Evolutionary conservation across 2,888 invertebrate species (phyloP), one percentile per base, ranked within the genome.

Genomic region (Lepeophtheirus nordmannii): DNA sequence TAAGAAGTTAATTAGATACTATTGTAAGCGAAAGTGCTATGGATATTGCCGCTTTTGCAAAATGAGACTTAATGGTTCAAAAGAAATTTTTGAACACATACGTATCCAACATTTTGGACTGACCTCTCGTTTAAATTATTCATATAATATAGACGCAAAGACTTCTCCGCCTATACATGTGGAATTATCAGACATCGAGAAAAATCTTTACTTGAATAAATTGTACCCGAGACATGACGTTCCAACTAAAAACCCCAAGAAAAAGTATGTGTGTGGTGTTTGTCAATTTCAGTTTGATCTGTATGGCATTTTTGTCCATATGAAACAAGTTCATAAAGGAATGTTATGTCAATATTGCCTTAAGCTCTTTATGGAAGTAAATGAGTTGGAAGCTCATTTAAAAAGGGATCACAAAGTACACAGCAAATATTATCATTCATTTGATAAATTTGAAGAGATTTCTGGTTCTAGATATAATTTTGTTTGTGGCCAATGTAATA

Each of bases 251-350:
- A 60, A 66, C 37, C 60, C 59, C 23, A 60, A 37, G 14, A 66
- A 66, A 23, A 66, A 66, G 38, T 66, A 66, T 40, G 66, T 53
- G 12, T 66, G 66, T 41, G 59, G 58, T 10, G 66, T 66, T 22
- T 66, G 66, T 53, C 23, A 66, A 30, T 60, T 60, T 2, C 20
- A 20, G 22, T 60, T n/a, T 41, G 60, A 59, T 30, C 66, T 66
- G 12, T 20, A 23, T 14, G 60, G 66, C 9, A 38, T 66, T 12
- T 66, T 66, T 46, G 17, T 17, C 14, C 66, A 66, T 40, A 66
- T 66, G 66, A 66, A 60, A 22, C 20, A 66, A 23, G 60, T 66
- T 11, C 66, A 66, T 40, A 17, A 40, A 38, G 66, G 66, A 8
- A 17, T 66, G 12, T 30, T 66, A 12, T 66, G 66, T 46, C 53